Conservation (phyloP, 1,140 invertebrate genomes). For the Cheumatopsyche charites region DNA sequence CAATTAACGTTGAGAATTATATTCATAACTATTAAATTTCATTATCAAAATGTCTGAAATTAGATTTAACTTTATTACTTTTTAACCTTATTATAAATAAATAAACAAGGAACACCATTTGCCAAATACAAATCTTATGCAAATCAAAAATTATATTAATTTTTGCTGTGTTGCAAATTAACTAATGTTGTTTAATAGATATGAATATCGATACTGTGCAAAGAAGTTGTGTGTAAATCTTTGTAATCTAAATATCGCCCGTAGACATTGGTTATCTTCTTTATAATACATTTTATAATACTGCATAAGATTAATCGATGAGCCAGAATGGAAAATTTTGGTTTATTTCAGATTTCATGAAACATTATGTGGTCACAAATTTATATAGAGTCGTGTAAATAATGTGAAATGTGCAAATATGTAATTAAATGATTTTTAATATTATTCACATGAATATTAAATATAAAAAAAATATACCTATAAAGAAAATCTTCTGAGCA, state of each 20-base stretch:
- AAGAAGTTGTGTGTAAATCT: constrained; percentile 1
- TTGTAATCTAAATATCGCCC: constrained; percentile 6
- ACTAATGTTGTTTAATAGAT: constrained; percentile 30
- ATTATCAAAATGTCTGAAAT: constrained; percentile 7
- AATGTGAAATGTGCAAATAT: too few relatives aligned
- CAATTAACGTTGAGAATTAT: neutral
- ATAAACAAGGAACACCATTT: constrained; percentile 24
- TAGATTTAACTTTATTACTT: constrained; percentile 4
- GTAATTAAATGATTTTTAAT: neutral
- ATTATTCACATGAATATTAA: neutral
- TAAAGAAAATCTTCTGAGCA: neutral
- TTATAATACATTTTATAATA: constrained; percentile 1
- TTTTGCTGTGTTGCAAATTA: constrained; percentile 27
- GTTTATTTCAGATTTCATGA: neutral
- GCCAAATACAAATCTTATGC: constrained; percentile 30
- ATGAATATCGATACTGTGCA: constrained; percentile 26
- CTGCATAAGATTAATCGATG: constrained; percentile 3
- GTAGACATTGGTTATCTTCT: constrained; percentile 14
- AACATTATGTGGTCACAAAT: too few relatives aligned
- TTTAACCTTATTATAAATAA: constrained; percentile 19
- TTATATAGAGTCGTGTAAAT: too few relatives aligned
- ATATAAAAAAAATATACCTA: neutral
- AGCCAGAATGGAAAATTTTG: neutral
- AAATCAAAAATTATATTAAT: constrained; percentile 37
- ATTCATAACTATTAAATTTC: constrained; percentile 24